phyloP scores from a whole-genome alignment of 2,113 vertebrate species.

The Crypturellus undulatus region DNA sequence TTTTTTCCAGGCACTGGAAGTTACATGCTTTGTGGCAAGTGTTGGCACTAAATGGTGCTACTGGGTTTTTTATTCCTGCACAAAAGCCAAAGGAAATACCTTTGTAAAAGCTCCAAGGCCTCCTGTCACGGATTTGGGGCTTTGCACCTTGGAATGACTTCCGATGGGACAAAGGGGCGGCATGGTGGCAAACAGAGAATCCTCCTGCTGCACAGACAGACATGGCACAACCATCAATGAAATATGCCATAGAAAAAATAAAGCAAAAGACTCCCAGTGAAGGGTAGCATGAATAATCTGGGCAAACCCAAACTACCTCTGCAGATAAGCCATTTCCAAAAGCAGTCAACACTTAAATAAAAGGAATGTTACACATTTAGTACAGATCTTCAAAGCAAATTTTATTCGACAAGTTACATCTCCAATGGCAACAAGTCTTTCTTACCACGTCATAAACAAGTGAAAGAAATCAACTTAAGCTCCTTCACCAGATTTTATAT shows the following conservation, averaged over 20 bases:
- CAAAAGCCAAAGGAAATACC: constrained; percentile 59
- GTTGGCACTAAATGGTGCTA: neutral
- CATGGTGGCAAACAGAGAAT: constrained; percentile 86
- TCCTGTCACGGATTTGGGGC: constrained; percentile 82
- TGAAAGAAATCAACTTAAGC: rapidly evolving
- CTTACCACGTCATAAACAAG: neutral
- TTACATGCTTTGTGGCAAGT: neutral
- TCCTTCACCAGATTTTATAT: neutral
- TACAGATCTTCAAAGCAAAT: neutral
- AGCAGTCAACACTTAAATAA: neutral
- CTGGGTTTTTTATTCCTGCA: neutral
- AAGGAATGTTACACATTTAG: neutral
- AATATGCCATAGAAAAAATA: neutral
- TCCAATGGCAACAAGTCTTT: neutral
- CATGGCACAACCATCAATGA: neutral
- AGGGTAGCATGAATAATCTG: neutral
- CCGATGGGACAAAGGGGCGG: constrained; percentile 87
- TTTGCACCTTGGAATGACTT: constrained; percentile 85
- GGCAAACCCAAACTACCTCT: neutral
- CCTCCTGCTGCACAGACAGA: constrained; percentile 80
- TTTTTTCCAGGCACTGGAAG: neutral
- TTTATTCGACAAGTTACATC: neutral
- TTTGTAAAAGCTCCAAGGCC: constrained; percentile 87
- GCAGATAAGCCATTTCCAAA: neutral
- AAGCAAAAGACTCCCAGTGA: neutral